phyloP scores from a whole-genome alignment of 2,113 vertebrate genomes.

The Oryzias woworae region DNA sequence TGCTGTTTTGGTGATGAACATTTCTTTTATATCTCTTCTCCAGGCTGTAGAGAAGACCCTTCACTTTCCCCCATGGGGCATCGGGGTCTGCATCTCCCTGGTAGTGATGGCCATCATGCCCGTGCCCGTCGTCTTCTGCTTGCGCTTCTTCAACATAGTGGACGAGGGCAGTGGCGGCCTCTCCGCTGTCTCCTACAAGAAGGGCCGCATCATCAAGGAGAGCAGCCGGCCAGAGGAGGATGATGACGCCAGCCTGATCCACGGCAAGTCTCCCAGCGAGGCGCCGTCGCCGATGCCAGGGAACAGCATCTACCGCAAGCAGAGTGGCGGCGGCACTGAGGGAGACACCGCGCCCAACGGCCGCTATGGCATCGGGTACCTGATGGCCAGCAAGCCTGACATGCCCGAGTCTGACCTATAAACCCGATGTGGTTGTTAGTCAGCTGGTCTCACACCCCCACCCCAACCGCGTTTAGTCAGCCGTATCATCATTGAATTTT shows the following conservation, averaged over 20 bases:
- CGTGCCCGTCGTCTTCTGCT: constrained; percentile 84
- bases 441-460: constrained; percentile 17
- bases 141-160: constrained; percentile 86
- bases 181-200: constrained; percentile 90
- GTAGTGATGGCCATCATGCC: constrained; percentile 87
- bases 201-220: constrained; percentile 91
- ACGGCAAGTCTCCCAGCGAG: constrained; percentile 87
- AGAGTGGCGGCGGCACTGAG: constrained; percentile 73
- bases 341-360: constrained; percentile 87
- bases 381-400: constrained; percentile 92
- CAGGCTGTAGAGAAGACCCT: constrained; percentile 84
- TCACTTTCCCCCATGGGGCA: constrained; percentile 87
- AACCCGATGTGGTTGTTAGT: constrained; percentile 35
- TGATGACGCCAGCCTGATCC: constrained; percentile 89
- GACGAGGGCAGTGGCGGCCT: constrained; percentile 80
- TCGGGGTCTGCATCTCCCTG: constrained; percentile 85
- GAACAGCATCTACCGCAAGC: constrained; percentile 91
- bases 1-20: not conserved
- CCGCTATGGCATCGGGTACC: constrained; percentile 91
- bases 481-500: constrained; percentile 49
- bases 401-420: constrained; percentile 95
- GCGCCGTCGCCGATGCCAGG: constrained; percentile 87
- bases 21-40: not conserved
- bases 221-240: constrained; percentile 80
- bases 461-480: constrained; percentile 41